phyloP scores from a whole-genome alignment of 2,888 invertebrate species.

The Physocephala rufipes region DNA sequence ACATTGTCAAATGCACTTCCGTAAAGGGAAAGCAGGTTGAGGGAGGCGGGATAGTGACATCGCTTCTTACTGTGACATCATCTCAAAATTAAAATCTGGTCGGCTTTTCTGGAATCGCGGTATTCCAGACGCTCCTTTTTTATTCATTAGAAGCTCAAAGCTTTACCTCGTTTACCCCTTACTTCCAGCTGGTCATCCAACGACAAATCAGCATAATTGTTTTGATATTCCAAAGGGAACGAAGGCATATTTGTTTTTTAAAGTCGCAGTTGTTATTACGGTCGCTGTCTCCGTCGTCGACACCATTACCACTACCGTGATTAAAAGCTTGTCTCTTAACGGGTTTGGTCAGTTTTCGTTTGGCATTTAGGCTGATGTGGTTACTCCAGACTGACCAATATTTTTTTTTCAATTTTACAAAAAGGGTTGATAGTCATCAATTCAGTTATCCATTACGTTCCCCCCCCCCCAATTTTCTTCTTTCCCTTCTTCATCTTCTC shows the following conservation, averaged over 20 bases:
- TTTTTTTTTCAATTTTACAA: neutral
- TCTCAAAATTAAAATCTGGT: no score
- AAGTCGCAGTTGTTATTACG: no score
- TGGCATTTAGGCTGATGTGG: neutral
- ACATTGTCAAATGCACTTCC: no score
- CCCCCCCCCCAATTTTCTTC: no score
- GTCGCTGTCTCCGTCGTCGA: no score
- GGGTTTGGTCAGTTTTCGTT: constrained; percentile 22
- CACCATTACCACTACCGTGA: no score
- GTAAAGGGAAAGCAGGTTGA: neutral
- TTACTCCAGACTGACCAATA: neutral
- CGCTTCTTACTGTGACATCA: no score
- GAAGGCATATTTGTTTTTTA: neutral
- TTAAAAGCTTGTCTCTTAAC: neutral
- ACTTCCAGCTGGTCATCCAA: no score
- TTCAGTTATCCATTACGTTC: neutral
- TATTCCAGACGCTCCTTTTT: no score
- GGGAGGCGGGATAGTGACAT: neutral
- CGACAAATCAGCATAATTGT: neutral
- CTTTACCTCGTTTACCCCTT: no score
- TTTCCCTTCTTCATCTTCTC: neutral
- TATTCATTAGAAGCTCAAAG: no score
- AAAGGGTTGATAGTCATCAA: constrained; percentile 14
- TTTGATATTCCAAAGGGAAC: neutral
- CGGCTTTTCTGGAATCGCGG: no score